Base-by-base conservation (phyloP, 2,888 invertebrate genomes). In the Acronicta leporina region DNA sequence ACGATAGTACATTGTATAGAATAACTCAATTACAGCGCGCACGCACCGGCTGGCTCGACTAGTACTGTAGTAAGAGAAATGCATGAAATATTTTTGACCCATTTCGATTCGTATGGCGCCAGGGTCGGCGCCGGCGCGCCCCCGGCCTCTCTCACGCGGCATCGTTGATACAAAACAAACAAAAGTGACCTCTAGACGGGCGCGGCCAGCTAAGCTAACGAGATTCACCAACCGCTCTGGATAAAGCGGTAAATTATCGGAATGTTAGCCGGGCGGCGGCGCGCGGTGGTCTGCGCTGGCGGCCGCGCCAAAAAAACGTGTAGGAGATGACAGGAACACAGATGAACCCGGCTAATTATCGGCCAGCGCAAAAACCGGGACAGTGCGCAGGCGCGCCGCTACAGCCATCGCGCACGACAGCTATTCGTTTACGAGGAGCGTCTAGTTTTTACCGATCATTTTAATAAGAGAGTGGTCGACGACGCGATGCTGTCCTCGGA, bases 221-320 rank as follows among this genome's bases (percentile, higher is more conserved):
- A 93, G 93, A 93, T 94, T 92, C 92, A 93, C 92, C 87, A 92
- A 91, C 87, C 88, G 86, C 84, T n/a, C n/a, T 84, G 92, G 89
- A 93, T 93, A 91, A 92, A 93, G 93, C 93, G 92, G 93, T 94
- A 94, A 92, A 93, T 92, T 92, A 92, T 92, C 87, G 90, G 91
- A 90, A 91, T 92, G 89, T 88, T 86, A 84, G 83, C 80, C 85
- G 84, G 80, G 81, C 84, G 81, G 84, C 83, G 55, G 62, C 85
- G 87, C 87, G 88, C 85, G 92, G 92, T 92, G 92, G 92, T 92
- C 91, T 80, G 83, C 83, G 82, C 80, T 78, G 86, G 84, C 80
- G 86, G 87, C 83, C 83, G 72, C 64, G 73, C 80, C 82, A 86
- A 90, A 91, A 91, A 92, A 92, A 92, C 88, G 92, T 92, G 92